Conservation (phyloP, 2,888 invertebrate genomes). For the Thumatha senex region DNA sequence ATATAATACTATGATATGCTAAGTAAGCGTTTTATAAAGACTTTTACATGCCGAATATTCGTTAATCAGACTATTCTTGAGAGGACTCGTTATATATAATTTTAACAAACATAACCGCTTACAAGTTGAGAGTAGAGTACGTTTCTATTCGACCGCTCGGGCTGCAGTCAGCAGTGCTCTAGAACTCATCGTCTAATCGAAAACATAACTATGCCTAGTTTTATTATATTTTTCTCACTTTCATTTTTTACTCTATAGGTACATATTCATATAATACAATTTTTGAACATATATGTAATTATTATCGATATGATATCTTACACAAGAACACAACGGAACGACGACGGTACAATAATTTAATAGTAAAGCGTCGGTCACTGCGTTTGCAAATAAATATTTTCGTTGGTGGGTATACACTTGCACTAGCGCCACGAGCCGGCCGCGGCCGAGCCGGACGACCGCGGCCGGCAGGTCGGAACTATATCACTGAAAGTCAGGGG, state of each 20-base stretch:
- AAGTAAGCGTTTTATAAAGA: conserved; percentile 84
- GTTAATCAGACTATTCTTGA: conserved; percentile 83
- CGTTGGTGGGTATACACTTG: conserved; percentile 63
- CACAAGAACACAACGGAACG: conserved; percentile 76
- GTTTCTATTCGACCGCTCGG: conserved; percentile 66
- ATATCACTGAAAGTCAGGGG: conserved; percentile 36
- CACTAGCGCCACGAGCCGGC: conserved; percentile 4
- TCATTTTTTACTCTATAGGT: conserved; percentile 81
- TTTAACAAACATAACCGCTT: conserved; percentile 82
- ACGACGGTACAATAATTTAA: conserved; percentile 76
- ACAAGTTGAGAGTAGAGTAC: conserved; percentile 77
- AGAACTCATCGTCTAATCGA: conserved; percentile 73
- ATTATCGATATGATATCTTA: conserved; percentile 82
- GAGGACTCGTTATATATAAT: conserved; percentile 83
- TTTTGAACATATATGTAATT: conserved; percentile 74
- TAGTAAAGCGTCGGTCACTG: conserved; percentile 76
- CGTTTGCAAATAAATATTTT: conserved; percentile 75
- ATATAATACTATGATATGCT: conserved; percentile 84
- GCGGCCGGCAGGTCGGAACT: conserved; percentile 31
- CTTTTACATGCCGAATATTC: conserved; percentile 83
- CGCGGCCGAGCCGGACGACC: conserved; percentile 14
- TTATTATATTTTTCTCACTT: conserved; percentile 82
- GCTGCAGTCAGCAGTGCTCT: conserved; percentile 69
- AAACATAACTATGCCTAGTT: conserved; percentile 80
- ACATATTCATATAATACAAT: conserved; percentile 80